Evolutionary conservation across 1,140 invertebrate species (phyloP), one percentile per base, ranked within the genome.

Genomic region (Zaprionus gabonicus): DNA sequence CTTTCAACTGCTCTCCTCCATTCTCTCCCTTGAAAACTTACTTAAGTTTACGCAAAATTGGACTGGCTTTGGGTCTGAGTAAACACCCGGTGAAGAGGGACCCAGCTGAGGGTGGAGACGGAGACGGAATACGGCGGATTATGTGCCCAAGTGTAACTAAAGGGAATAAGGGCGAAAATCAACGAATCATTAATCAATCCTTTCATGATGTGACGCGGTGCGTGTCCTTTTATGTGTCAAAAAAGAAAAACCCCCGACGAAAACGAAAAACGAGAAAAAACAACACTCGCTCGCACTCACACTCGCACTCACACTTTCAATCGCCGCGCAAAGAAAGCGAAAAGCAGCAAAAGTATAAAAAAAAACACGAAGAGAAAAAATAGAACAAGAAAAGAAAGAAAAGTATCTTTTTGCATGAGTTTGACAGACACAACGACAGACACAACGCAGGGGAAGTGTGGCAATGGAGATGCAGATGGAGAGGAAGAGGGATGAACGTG

Each of bases 101-200:
- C 80, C 73, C 70, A 66, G 65, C 53, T 65, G 73, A 78, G 68
- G 76, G 41, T 10, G 36, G 34, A 34, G 28, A 27, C 5, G 49
- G 88, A 84, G 78, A 80, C 72, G 85, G 90, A 20, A 51, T 51
- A 51, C 46, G 78, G 85, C 76, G 86, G 82, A 90, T 90, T 90
- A 90, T 90, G 83, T 91, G 87, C 83, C 87, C 87, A 92, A 92
- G 86, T 92, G 91, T 92, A 92, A 92, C 91, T 92, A 91, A 92
- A 92, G 91, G 88, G 91, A 92, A 92, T 92, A 92, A 92, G 91
- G 91, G 91, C 91, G 91, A 92, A 91, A 92, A 92, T 92, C 91
- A 92, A 92, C 82, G 91, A 92, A 92, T 92, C 91, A 92, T 92
- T 92, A 92, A 92, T 92, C 91, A 92, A 92, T 92, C 91, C 91